Evolutionary conservation across 2,888 invertebrate genomes (phyloP).

Genomic region (Parnassius orleans): DNA sequence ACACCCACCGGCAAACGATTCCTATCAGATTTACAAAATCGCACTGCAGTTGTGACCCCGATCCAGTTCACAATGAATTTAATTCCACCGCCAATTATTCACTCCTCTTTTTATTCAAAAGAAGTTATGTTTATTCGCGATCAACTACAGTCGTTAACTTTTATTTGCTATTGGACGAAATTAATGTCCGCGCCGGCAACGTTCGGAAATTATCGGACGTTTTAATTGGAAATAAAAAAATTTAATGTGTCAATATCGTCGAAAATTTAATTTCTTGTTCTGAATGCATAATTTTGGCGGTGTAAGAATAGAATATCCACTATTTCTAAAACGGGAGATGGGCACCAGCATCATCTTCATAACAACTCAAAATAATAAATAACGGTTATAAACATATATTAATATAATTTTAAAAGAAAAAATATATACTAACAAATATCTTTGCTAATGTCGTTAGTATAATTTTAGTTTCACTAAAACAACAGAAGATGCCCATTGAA

Average conservation of each 20-base stretch:
- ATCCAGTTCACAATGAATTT: slow-evolving; percentile 12
- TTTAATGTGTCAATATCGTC: neutral
- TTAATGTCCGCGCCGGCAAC: too few species aligned
- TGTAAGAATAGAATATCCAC: too few species aligned
- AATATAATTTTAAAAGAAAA: too few species aligned
- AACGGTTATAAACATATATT: too few species aligned
- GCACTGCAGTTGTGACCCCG: neutral
- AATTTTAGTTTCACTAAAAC: slow-evolving; percentile 1
- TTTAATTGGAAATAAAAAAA: neutral
- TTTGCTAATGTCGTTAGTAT: neutral
- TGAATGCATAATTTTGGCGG: neutral
- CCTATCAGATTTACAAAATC: too few species aligned
- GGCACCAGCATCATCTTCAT: too few species aligned
- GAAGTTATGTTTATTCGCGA: slow-evolving; percentile 1
- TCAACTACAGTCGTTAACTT: neutral
- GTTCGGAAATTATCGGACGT: too few species aligned
- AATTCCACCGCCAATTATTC: slow-evolving; percentile 14
- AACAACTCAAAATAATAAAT: neutral
- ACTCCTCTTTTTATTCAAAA: slow-evolving; percentile 4
- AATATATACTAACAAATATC: too few species aligned
- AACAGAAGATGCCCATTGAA: too few species aligned
- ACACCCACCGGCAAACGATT: too few species aligned
- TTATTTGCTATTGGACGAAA: neutral
- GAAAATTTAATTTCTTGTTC: neutral
- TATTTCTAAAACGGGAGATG: too few species aligned